Percentiles rank a stretch among this genome's conserved stretches.
These are phyloP conservation scores for Carposina sasakii DNA, from an alignment of 1,140 invertebrate genomes.

Conservation along the genomic window DNA sequence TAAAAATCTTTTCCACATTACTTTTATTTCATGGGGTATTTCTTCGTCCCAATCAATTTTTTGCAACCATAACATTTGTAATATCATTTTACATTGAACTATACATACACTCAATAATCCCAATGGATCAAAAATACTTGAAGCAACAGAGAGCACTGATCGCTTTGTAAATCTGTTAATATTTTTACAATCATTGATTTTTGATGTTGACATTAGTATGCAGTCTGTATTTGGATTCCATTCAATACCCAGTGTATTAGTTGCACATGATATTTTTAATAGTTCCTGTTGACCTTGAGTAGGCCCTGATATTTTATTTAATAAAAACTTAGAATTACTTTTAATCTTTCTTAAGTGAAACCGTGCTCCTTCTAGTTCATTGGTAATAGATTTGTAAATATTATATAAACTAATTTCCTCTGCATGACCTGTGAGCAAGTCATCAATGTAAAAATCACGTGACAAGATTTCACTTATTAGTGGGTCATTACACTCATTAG, in stretches of 20 bases:
- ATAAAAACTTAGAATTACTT: not conserved
- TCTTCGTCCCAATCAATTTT: conserved; percentile 57
- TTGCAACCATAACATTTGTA: conserved; percentile 51
- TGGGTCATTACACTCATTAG: conserved; percentile 4
- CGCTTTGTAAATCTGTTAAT: conserved; percentile 15
- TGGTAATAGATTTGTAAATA: not conserved
- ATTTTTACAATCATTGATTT: not conserved
- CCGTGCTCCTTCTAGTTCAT: not conserved
- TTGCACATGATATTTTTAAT: not conserved
- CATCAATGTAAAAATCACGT: conserved; percentile 60
- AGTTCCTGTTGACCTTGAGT: conserved; percentile 17
- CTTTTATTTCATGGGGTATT: conserved; percentile 6
- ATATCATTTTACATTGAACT: conserved; percentile 49
- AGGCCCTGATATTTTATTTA: conserved; percentile 17
- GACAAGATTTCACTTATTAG: conserved; percentile 16
- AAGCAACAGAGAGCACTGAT: conserved; percentile 22
- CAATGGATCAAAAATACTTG: conserved; percentile 53
- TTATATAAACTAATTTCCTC: conserved; percentile 10
- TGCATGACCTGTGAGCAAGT: conserved; percentile 39
- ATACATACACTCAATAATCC: conserved; percentile 48
- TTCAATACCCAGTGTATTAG: not conserved
- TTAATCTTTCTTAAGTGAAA: not conserved
- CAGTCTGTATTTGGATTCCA: conserved; percentile 2
- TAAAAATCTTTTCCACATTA: conserved; percentile 6
- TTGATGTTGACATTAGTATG: not conserved